These are phyloP conservation scores for Acrocephalus scirpaceus DNA, from an alignment of 2,797 vertebrate genomes.

Conservation along the genomic window DNA sequence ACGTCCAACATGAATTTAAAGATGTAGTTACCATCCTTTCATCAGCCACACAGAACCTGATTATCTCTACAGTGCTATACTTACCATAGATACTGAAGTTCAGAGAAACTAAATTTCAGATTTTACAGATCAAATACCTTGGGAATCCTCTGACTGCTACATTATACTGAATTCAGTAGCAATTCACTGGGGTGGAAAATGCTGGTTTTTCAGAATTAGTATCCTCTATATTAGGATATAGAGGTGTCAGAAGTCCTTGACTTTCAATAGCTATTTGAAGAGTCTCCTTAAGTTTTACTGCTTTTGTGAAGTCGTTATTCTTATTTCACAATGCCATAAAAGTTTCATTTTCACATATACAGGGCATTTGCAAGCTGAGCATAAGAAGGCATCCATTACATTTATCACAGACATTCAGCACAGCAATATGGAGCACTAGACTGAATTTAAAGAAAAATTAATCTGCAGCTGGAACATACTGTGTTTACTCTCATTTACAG, in stretches of 20 bases:
- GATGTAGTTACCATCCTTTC: background rate
- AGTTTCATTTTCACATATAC: slow-evolving; percentile 1
- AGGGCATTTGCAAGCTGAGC: background rate
- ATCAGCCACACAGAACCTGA: background rate
- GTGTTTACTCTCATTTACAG: background rate
- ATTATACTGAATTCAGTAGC: background rate
- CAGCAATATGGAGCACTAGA: background rate
- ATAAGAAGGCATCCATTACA: background rate
- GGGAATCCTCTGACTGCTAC: background rate
- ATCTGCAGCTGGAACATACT: background rate
- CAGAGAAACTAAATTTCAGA: background rate
- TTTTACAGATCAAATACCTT: background rate
- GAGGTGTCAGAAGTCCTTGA: background rate
- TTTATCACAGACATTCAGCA: background rate
- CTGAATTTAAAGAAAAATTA: background rate
- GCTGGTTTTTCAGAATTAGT: background rate
- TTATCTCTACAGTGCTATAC: background rate
- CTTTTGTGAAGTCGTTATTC: background rate
- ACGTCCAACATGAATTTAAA: background rate
- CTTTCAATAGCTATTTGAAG: background rate
- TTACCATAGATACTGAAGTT: background rate
- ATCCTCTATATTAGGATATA: background rate
- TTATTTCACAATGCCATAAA: background rate
- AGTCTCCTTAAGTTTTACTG: background rate
- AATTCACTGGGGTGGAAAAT: background rate